These are phyloP conservation scores for Desoria tigrina DNA, from an alignment of 2,888 invertebrate species.

Conservation along the genomic window DNA sequence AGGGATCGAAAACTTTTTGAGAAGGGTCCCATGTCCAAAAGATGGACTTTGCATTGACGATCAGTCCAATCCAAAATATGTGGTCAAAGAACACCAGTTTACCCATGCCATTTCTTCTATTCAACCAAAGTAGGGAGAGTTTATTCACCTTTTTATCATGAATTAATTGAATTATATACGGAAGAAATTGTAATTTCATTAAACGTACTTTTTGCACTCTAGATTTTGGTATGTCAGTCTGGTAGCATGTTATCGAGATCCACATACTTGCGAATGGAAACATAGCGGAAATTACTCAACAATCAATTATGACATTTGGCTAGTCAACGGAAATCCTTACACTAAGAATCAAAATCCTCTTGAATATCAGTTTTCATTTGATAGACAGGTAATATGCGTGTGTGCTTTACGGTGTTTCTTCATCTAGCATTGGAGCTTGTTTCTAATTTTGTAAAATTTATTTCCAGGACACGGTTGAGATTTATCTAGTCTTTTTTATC, in stretches of 20 bases:
- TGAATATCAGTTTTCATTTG: conserved; percentile 94
- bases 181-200: no score
- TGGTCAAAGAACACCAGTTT: conserved; percentile 85
- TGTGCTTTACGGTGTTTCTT: conserved; percentile 11
- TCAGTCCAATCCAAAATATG: conserved; percentile 74
- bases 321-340: conserved; percentile 95
- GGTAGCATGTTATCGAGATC: conserved; percentile 85
- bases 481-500: conserved; percentile 83
- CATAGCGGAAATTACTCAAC: conserved; percentile 66
- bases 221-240: conserved; percentile 96
- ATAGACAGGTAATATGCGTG: conserved; percentile 65
- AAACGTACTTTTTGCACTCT: no score
- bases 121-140: conserved; percentile 74
- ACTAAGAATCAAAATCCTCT: conserved; percentile 81
- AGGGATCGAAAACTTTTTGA: conserved; percentile 75
- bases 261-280: conserved; percentile 79
- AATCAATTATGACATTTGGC: conserved; percentile 86
- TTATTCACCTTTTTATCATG: background rate
- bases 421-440: background rate
- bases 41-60: conserved; percentile 81
- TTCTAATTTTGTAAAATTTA: conserved; percentile 18
- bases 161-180: conserved; percentile 14
- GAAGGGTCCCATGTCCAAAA: conserved; percentile 80
- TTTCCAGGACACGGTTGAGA: conserved; percentile 78
- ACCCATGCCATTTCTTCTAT: conserved; percentile 86